Evolutionary conservation across 2,888 invertebrate genomes (phyloP).

Genomic region (Andrena chrysosceles): DNA sequence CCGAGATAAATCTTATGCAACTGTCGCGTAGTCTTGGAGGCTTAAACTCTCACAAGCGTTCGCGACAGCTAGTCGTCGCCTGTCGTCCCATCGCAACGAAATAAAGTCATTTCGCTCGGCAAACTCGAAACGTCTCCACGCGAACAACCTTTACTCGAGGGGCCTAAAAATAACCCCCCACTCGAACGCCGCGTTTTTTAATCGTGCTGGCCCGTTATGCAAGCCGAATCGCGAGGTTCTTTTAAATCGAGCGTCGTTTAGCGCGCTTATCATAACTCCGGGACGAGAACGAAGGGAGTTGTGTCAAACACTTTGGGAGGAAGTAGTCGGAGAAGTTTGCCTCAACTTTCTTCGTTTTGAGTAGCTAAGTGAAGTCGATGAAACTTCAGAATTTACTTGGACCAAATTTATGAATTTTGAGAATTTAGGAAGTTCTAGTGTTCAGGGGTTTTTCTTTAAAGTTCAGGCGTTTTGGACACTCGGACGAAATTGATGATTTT

Average conservation of each 20-base stretch:
- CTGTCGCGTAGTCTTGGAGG: not conserved
- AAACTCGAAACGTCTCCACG: conserved; percentile 35
- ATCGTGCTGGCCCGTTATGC: conserved; percentile 43
- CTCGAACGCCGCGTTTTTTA: conserved; percentile 36
- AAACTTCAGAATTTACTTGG: no score
- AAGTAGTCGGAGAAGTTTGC: no score
- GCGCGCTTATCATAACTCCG: no score
- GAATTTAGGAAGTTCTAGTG: no score
- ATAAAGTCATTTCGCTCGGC: conserved; percentile 38
- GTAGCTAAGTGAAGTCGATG: no score
- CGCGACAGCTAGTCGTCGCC: not conserved
- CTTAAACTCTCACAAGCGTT: not conserved
- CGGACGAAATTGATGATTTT: no score
- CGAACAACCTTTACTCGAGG: conserved; percentile 27
- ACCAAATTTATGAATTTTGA: no score
- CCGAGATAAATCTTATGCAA: conserved; percentile 11
- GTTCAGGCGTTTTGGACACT: no score
- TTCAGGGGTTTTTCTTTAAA: no score
- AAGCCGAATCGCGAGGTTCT: conserved; percentile 25
- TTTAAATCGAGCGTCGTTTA: not conserved
- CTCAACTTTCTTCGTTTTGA: no score
- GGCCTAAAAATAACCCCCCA: conserved; percentile 44
- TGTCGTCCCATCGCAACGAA: not conserved
- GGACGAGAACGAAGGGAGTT: no score
- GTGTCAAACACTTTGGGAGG: no score